phyloP scores from a whole-genome alignment of 1,140 invertebrate genomes.

The Acarapis woodi region DNA sequence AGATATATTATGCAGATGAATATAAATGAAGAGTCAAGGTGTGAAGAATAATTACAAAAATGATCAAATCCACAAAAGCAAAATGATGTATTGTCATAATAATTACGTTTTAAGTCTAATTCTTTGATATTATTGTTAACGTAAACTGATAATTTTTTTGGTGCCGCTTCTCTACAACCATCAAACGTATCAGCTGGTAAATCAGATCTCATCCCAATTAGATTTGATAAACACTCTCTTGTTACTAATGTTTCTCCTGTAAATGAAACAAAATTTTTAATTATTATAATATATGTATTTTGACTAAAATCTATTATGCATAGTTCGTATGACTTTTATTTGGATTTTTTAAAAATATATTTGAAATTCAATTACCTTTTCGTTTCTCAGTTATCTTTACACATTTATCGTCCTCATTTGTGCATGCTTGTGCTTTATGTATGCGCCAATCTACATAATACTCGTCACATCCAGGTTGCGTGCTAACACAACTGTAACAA shows the following conservation, averaged over 20 bases:
- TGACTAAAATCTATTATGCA: background rate
- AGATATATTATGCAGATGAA: too few relatives aligned
- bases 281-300: background rate
- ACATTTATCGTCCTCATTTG: slow-evolving; percentile 52
- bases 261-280: slow-evolving; percentile 15
- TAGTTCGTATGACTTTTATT: background rate
- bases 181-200: slow-evolving; percentile 74
- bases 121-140: slow-evolving; percentile 60
- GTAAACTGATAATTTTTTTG: slow-evolving; percentile 49
- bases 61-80: slow-evolving; percentile 75
- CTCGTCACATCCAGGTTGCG: slow-evolving; percentile 52
- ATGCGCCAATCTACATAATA: slow-evolving; percentile 50
- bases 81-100: slow-evolving; percentile 52
- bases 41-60: slow-evolving; percentile 35
- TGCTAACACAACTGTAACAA: slow-evolving; percentile 65
- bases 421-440: slow-evolving; percentile 40
- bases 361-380: slow-evolving; percentile 31
- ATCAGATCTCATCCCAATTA: slow-evolving; percentile 41
- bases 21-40: too few relatives aligned
- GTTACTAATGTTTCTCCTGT: slow-evolving; percentile 45
- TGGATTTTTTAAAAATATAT: background rate
- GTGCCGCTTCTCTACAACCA: slow-evolving; percentile 47
- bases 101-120: slow-evolving; percentile 45
- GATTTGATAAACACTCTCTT: slow-evolving; percentile 48
- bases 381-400: slow-evolving; percentile 62